These are phyloP conservation scores for Murina feae DNA, from an alignment of 2,113 vertebrate genomes.

Conservation along the genomic window DNA sequence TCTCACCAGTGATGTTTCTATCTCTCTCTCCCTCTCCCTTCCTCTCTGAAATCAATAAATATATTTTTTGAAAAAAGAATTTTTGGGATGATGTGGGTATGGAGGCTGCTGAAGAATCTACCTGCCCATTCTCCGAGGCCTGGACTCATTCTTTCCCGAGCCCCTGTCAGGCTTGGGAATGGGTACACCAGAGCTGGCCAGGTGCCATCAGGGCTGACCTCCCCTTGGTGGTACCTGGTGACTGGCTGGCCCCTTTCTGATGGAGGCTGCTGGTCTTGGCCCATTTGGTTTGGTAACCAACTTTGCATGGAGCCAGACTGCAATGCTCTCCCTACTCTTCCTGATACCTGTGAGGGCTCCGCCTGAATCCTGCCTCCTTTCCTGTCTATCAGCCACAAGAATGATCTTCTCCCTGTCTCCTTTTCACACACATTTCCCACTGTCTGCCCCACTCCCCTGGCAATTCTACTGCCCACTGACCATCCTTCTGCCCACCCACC, in stretches of 20 bases:
- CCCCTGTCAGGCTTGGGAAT: neutral
- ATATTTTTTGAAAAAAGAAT: too few species aligned
- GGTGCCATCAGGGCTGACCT: neutral
- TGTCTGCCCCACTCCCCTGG: neutral
- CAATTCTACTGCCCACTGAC: neutral
- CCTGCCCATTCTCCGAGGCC: neutral
- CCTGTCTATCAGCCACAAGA: neutral
- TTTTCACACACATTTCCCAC: neutral
- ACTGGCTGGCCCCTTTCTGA: neutral
- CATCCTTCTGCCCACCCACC: neutral
- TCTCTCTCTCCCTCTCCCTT: too few species aligned
- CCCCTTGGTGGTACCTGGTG: neutral
- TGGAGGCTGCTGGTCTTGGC: neutral
- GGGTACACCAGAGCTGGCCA: neutral
- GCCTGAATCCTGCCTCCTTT: neutral
- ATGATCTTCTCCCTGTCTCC: neutral
- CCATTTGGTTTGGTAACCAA: neutral
- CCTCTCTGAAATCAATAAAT: too few species aligned
- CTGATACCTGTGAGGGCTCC: neutral
- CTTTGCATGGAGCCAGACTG: neutral
- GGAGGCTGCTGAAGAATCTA: neutral
- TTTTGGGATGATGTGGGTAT: fast-evolving
- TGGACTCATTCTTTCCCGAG: neutral
- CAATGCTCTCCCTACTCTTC: neutral
- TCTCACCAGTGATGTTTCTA: too few species aligned